A percentile compares a stretch with the other conserved stretches of the same genome.
These are phyloP conservation scores for Cryptoprocta ferox DNA, from an alignment of 2,797 vertebrate genomes.

Conservation along the genomic window DNA sequence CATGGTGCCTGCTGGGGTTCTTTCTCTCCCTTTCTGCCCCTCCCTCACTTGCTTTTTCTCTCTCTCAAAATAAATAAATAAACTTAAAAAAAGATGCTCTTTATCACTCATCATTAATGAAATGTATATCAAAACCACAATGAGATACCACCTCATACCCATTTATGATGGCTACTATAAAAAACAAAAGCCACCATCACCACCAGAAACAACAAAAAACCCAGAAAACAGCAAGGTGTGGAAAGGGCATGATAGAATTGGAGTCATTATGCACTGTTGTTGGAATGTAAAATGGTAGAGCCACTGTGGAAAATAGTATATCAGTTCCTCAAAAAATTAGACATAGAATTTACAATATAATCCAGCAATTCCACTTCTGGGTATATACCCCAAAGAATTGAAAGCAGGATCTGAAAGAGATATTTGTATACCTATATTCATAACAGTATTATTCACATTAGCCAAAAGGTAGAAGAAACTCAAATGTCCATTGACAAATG, in stretches of 20 bases:
- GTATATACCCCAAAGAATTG: background rate
- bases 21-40: too few relatives aligned
- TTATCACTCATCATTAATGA: background rate
- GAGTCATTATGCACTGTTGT: background rate
- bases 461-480: background rate
- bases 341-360: background rate
- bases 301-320: background rate
- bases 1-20: too few relatives aligned
- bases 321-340: background rate
- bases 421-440: background rate
- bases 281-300: background rate
- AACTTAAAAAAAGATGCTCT: too few relatives aligned
- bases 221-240: background rate
- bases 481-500: background rate
- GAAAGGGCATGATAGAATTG: background rate
- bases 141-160: background rate
- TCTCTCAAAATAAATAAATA: too few relatives aligned
- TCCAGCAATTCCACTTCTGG: background rate
- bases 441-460: background rate
- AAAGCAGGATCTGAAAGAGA: background rate
- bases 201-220: background rate
- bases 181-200: background rate
- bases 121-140: background rate
- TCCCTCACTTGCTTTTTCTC: too few relatives aligned
- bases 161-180: background rate